Evolutionary conservation across 2,888 invertebrate species (phyloP).

Genomic region (Petrophora chlorosata): DNA sequence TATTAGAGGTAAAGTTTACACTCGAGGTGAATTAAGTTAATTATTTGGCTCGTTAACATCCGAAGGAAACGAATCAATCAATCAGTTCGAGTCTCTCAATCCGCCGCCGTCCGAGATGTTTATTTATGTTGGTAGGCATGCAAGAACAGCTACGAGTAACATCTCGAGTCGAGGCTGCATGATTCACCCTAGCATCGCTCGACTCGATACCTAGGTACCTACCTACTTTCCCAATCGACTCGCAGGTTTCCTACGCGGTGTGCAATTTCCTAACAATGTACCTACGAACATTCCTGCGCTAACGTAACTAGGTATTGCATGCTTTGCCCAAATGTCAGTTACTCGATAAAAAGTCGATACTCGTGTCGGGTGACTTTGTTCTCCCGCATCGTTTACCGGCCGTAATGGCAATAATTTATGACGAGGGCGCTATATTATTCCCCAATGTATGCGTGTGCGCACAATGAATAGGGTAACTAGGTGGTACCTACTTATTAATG

Average conservation of each 20-base stretch:
- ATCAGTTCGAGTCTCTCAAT: slow-evolving; percentile 42
- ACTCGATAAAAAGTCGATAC: slow-evolving; percentile 63
- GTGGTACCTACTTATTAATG: slow-evolving; percentile 45
- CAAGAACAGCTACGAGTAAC: slow-evolving; percentile 47
- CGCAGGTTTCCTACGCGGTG: slow-evolving; percentile 25
- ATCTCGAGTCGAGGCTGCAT: slow-evolving; percentile 51
- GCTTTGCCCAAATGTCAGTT: slow-evolving; percentile 56
- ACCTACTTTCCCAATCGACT: slow-evolving; percentile 48
- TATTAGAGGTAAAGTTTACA: slow-evolving; percentile 44
- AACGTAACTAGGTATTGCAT: slow-evolving; percentile 32
- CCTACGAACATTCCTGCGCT: slow-evolving; percentile 28
- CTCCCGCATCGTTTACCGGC: slow-evolving; percentile 61
- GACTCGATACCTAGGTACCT: slow-evolving; percentile 46
- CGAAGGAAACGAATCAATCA: slow-evolving; percentile 52
- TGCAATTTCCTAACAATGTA: slow-evolving; percentile 44
- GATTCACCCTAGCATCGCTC: slow-evolving; percentile 52
- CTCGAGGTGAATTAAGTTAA: slow-evolving; percentile 39
- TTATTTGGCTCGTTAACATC: slow-evolving; percentile 50
- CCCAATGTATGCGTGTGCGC: slow-evolving; percentile 69
- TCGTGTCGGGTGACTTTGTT: slow-evolving; percentile 54
- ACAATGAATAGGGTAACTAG: slow-evolving; percentile 35
- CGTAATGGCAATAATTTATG: slow-evolving; percentile 52
- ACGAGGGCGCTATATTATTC: slow-evolving; percentile 53
- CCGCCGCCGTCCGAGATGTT: slow-evolving; percentile 41
- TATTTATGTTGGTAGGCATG: slow-evolving; percentile 60